Evolutionary conservation across 1,140 invertebrate genomes (phyloP).

Genomic region (Microplitis mediator): DNA sequence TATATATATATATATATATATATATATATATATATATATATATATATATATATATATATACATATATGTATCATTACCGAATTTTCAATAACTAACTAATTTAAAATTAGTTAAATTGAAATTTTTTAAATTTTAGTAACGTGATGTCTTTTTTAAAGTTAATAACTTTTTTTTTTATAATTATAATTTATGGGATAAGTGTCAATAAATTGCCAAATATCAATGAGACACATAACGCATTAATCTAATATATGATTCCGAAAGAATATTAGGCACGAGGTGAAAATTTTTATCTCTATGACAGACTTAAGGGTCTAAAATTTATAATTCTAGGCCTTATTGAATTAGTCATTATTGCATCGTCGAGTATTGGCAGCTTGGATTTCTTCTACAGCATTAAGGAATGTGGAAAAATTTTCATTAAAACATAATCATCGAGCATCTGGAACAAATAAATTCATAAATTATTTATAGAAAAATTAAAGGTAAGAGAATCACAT

Average conservation of each 20-base stretch:
- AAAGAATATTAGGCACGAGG: constrained; percentile 52
- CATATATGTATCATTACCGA: neutral
- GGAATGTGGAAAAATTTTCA: constrained; percentile 76
- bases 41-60: neutral
- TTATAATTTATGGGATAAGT: neutral
- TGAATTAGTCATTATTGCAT: constrained; percentile 1
- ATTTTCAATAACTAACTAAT: neutral
- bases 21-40: neutral
- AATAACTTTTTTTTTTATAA: neutral
- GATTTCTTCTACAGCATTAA: constrained; percentile 59
- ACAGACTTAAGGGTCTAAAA: constrained; percentile 20
- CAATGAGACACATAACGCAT: constrained; percentile 8
- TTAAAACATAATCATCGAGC: constrained; percentile 71
- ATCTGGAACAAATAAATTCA: constrained; percentile 60
- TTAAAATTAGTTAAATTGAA: neutral
- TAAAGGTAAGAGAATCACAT: too few species aligned
- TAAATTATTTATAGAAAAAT: constrained; percentile 9
- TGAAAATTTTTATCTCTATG: constrained; percentile 41
- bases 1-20: neutral
- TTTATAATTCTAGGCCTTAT: constrained; percentile 12
- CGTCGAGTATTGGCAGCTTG: constrained; percentile 20
- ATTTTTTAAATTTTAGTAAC: too few species aligned
- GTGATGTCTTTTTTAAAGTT: too few species aligned
- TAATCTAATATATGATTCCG: constrained; percentile 23
- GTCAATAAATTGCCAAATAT: neutral